Base-by-base conservation (phyloP, 2,113 vertebrate species). In the Macaca nemestrina region DNA sequence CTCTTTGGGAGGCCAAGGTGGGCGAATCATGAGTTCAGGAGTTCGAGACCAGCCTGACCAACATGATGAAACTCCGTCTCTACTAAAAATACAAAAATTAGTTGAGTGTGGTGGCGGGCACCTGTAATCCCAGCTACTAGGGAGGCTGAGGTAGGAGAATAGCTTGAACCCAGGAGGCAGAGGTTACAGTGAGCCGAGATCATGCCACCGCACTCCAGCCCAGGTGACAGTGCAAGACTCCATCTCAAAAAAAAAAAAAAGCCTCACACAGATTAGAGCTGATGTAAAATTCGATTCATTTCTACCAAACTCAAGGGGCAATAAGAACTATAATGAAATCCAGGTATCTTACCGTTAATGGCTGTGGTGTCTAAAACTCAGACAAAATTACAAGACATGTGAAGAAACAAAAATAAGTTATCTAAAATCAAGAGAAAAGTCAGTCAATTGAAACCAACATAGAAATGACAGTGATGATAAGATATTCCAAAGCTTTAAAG, bases 61-160 rank as follows among this genome's bases (percentile, higher is more conserved):
- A 55, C 6, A 55, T 55, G 52, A 18, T 55, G 52, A 55, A 55
- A 55, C 18, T 55, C 52, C 2, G 6, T 7, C 52, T 55, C 18
- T 55, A 55, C 52, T 55, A 55, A 55, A 55, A 55, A 55, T 20
- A 55, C 52, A 55, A 55, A 55, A 20, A 55, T 55, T 55, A 55
- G 18, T 1, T 55, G 18, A 6, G 52, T 6, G 6, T 55, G 18
- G 52, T 55, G 52, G 52, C 0, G 2, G 5, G 6, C 1, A 0
- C 52, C 52, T 55, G 52, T 55, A 55, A 55, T 55, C 52, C 18
- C 52, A 55, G 52, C 52, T 55, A 55, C 18, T 20, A 18, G 1
- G 18, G 52, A 20, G 52, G 52, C 52, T 55, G 52, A 55, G 52
- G 52, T 6, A 55, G 52, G 52, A 55, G 52, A 55, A 55, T 55